Base-by-base conservation (phyloP, 2,888 invertebrate genomes). In the Globia sparganii region DNA sequence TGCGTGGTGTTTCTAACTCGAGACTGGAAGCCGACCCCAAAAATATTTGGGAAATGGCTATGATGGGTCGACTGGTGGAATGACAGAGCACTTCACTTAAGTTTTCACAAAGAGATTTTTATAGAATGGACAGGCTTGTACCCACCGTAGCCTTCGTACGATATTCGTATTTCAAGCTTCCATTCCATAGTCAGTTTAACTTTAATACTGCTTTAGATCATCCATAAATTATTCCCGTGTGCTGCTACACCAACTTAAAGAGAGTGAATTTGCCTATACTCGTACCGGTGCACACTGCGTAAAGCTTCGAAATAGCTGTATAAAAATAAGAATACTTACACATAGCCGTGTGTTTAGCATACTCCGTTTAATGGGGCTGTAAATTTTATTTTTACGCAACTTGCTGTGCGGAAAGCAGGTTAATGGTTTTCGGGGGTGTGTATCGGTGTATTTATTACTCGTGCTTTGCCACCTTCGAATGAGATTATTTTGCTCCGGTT, bases 301-400 rank as follows among this genome's bases (percentile, higher is more conserved):
- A 72, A 84, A 84, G 31, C 59, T n/a, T 77, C n/a, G 49, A 56
- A 84, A 77, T 43, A 58, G 65, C 69, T 58, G 37, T 72, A 67
- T 81, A 70, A 76, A 84, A 81, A 84, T 81, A 72, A 77, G 61
- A 77, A 73, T 40, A n/a, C n/a, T n/a, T n/a, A 75, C 46, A 72
- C 46, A 66, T 64, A 40, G 37, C 25, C 15, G 49, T 53, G 61
- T 71, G 64, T 59, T 80, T 70, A 81, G 72, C 70, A 71, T 73
- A 72, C 86, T 73, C 49, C 31, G 8, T 76, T 69, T 84, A 86
- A 86, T 84, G 77, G 73, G 53, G 82, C 53, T 64, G 71, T 86
- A 84, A 84, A 86, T 86, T 86, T 84, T 76, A 75, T 81, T 84
- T 85, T 84, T 76, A 43, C 79, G 53, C 79, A 31, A 84, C 83